phyloP scores from a whole-genome alignment of 2,113 vertebrate species.

The Microcebus murinus region DNA sequence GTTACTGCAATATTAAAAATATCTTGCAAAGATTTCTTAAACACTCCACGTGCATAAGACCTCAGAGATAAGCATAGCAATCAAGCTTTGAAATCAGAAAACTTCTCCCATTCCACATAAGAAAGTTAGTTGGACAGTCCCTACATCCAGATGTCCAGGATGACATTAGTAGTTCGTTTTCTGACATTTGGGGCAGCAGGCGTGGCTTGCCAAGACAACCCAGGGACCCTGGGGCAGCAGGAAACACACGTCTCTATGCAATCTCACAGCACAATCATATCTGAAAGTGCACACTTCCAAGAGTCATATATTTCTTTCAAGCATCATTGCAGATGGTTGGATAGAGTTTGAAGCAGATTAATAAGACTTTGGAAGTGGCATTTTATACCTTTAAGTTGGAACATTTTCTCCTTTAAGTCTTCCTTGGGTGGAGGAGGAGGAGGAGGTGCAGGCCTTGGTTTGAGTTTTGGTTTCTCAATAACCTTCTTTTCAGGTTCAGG shows the following conservation, averaged over 20 bases:
- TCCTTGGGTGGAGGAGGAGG: slow-evolving; percentile 83
- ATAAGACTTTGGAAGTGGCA: slow-evolving; percentile 47
- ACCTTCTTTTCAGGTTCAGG: slow-evolving; percentile 87
- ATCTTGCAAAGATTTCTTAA: slow-evolving; percentile 26
- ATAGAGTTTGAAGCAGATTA: slow-evolving; percentile 50
- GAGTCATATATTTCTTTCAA: slow-evolving; percentile 45
- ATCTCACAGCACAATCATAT: not conserved
- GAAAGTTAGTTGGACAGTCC: not conserved
- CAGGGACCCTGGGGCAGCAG: not conserved
- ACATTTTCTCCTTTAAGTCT: slow-evolving; percentile 86
- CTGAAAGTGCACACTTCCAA: slow-evolving; percentile 65
- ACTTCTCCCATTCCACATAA: not conserved
- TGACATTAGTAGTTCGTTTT: not conserved
- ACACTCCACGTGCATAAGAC: slow-evolving; percentile 47
- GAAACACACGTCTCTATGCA: not conserved
- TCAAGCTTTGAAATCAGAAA: slow-evolving; percentile 32
- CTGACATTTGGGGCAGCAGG: not conserved
- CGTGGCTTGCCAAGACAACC: not conserved
- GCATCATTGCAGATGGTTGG: slow-evolving; percentile 47
- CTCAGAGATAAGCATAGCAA: slow-evolving; percentile 14
- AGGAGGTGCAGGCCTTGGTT: slow-evolving; percentile 82
- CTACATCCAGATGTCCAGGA: not conserved
- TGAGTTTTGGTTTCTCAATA: slow-evolving; percentile 86
- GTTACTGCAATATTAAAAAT: slow-evolving; percentile 44
- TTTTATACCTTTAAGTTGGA: slow-evolving; percentile 88